These are phyloP conservation scores for Heterotilapia buettikoferi DNA, from an alignment of 2,113 vertebrate genomes.

Conservation along the genomic window DNA sequence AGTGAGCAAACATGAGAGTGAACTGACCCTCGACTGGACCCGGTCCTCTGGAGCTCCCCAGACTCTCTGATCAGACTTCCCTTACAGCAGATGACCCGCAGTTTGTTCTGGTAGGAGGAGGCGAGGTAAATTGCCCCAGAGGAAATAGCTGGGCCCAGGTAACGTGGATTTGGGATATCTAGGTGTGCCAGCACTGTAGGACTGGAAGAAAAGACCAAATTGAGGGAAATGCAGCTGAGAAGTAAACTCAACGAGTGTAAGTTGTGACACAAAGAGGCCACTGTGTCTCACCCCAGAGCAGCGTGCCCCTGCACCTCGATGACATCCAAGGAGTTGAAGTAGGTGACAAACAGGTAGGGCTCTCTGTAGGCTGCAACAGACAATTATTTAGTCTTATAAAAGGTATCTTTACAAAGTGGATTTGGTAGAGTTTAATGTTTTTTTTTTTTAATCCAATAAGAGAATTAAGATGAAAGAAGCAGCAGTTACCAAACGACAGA, in stretches of 20 bases:
- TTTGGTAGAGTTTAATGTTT: background rate
- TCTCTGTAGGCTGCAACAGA: constrained; percentile 86
- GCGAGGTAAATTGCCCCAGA: constrained; percentile 94
- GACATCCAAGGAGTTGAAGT: constrained; percentile 97
- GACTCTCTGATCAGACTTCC: constrained; percentile 93
- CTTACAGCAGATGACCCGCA: constrained; percentile 97
- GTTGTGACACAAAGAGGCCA: too few species aligned
- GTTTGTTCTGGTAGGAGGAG: constrained; percentile 97
- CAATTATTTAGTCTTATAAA: accelerated
- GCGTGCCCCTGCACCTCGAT: constrained; percentile 93
- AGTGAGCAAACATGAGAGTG: background rate
- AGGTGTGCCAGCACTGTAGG: constrained; percentile 87
- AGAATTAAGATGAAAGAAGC: background rate
- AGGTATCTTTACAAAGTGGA: background rate
- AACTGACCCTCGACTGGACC: constrained; percentile 67
- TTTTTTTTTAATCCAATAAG: background rate
- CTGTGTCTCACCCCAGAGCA: constrained; percentile 81
- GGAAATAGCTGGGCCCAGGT: constrained; percentile 94
- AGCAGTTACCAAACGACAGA: constrained; percentile 84
- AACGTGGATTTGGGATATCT: constrained; percentile 93
- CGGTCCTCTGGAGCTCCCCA: constrained; percentile 83
- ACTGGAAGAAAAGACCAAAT: constrained; percentile 54
- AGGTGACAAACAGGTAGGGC: constrained; percentile 96
- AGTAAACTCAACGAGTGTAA: background rate
- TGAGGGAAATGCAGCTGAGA: background rate